These are phyloP conservation scores for Cephus sareptanus DNA, from an alignment of 2,888 invertebrate genomes.

Conservation along the genomic window DNA sequence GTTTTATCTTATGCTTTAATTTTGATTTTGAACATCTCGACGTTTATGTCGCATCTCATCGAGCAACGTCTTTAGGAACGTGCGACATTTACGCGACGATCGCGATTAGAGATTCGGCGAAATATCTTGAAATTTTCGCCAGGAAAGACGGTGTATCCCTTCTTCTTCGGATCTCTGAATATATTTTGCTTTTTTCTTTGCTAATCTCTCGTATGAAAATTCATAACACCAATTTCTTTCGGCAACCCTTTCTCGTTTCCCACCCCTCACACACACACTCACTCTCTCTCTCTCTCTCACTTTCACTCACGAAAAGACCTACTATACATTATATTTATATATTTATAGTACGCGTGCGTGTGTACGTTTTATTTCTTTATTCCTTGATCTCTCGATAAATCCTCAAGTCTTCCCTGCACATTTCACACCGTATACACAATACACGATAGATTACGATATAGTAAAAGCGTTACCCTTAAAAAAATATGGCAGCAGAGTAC, in stretches of 20 bases:
- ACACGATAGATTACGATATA: conserved; percentile 28
- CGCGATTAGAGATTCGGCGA: neutral
- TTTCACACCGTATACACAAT: conserved; percentile 21
- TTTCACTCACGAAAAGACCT: neutral
- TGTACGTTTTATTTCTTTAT: neutral
- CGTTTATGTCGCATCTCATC: neutral
- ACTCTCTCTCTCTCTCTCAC: neutral
- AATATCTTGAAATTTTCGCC: neutral
- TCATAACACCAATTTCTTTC: too few species aligned
- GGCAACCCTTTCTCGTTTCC: neutral
- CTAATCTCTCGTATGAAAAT: neutral
- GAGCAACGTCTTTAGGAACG: conserved; percentile 8
- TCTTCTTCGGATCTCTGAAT: neutral
- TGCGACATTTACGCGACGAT: neutral
- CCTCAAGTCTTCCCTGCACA: neutral
- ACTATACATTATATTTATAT: neutral
- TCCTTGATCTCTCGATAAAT: neutral
- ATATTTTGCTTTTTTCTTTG: neutral
- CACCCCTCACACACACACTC: neutral
- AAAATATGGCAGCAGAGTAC: conserved; percentile 34
- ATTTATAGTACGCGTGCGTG: neutral
- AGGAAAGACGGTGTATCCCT: neutral
- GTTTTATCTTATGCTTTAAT: neutral
- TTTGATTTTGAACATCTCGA: neutral
- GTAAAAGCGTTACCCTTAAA: conserved; percentile 24